phyloP scores from a whole-genome alignment of 2,797 vertebrate genomes.

The Pelochelys cantorii region DNA sequence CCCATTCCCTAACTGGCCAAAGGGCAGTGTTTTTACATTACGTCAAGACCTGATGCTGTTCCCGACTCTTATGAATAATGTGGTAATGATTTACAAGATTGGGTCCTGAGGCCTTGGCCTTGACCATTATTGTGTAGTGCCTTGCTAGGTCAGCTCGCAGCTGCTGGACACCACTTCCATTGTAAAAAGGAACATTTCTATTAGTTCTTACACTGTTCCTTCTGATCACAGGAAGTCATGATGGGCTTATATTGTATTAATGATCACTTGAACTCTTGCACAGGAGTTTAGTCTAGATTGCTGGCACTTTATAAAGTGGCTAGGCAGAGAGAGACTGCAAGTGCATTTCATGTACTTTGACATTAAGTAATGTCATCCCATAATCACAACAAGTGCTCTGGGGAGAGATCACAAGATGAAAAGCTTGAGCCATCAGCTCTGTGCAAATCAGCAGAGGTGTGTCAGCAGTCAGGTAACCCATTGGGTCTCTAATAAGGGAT shows the following conservation, averaged over 20 bases:
- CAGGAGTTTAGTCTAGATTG: not conserved
- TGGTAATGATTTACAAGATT: not conserved
- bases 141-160: not conserved
- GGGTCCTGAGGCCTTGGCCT: not conserved
- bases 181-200: not conserved
- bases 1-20: not conserved
- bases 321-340: not conserved
- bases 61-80: not conserved
- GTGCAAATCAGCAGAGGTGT: not conserved
- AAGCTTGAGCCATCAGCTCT: not conserved
- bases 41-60: not conserved
- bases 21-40: not conserved
- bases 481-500: rapidly evolving
- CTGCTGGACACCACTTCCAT: not conserved
- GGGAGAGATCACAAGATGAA: not conserved
- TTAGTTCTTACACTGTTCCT: not conserved
- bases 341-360: not conserved
- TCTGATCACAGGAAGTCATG: not conserved
- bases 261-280: not conserved
- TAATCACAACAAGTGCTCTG: not conserved
- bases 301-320: not conserved
- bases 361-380: not conserved
- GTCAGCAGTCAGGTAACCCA: not conserved
- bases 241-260: not conserved
- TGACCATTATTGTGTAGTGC: not conserved